Evolutionary conservation across 2,888 invertebrate genomes (phyloP), one percentile per base, ranked within the genome.

Genomic region (Eupithecia subfuscata): DNA sequence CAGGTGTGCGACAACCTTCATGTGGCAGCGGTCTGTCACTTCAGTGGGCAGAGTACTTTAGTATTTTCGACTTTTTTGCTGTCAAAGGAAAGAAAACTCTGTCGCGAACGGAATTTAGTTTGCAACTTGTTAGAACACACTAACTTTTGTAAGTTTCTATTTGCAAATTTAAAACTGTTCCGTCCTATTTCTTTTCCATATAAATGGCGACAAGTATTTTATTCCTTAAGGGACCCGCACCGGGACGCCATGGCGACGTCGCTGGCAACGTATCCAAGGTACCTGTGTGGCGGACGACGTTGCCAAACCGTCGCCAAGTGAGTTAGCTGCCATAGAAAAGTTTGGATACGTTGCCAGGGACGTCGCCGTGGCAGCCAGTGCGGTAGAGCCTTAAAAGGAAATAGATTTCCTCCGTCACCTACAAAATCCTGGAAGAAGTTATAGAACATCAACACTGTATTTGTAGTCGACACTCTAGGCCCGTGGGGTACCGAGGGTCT

Each of bases 11-110:
- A 30, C 30, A 30, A 30, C 2, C 30, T 30, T 40, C 40, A 40
- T 11, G 40, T 40, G 40, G 6, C 7, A 37, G 8, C 9, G 6
- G 9, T 40, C 6, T 8, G 40, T 40, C 2, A 80, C 81, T 82
- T 84, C 80, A 73, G 75, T 71, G 22, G 52, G 43, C n/a, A 48
- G 30, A n/a, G 9, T 56, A 1, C 65, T 69, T 77, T 25, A 70
- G 3, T 45, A 18, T 80, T 84, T 82, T 11, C 78, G 69, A 75
- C 80, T 82, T 83, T 81, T 68, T 79, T 79, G 74, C 76, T 80
- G 82, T 81, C 82, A 83, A 84, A 83, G 84, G 69, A 77, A 81
- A 75, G 79, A 83, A 60, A 60, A 78, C 72, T 25, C 45, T 68
- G 37, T 74, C 73, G 73, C 60, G 71, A 73, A 74, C 71, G 37